Conservation (phyloP, 2,888 invertebrate genomes). For the Diadegma fenestrale region DNA sequence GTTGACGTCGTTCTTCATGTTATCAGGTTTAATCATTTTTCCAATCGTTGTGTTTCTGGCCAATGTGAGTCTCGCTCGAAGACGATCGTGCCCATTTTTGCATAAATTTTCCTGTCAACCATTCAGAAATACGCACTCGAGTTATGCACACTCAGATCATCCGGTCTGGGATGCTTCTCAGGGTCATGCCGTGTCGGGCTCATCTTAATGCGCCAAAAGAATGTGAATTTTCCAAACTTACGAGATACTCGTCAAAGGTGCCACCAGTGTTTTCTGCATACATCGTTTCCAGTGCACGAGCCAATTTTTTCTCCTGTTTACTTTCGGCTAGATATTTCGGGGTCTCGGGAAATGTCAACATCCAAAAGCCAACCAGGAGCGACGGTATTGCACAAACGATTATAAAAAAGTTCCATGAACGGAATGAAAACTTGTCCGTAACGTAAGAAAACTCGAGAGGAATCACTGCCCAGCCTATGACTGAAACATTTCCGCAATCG, state of each 20-base stretch:
- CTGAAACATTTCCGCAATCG: conserved; percentile 26
- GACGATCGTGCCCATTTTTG: conserved; percentile 59
- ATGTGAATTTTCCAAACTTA: conserved; percentile 78
- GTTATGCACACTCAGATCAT: too few relatives aligned
- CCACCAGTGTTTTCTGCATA: conserved; percentile 89
- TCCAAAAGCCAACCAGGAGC: conserved; percentile 88
- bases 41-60: conserved; percentile 10
- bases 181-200: background rate
- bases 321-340: conserved; percentile 93
- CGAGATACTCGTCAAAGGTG: conserved; percentile 78
- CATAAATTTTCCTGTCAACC: conserved; percentile 60
- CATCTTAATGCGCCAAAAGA: background rate
- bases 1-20: background rate
- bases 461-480: conserved; percentile 88
- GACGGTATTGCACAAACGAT: conserved; percentile 90
- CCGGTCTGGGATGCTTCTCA: background rate
- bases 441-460: conserved; percentile 88
- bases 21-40: conserved; percentile 10
- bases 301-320: conserved; percentile 90
- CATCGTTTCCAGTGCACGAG: conserved; percentile 88
- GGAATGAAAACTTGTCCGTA: conserved; percentile 88
- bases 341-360: conserved; percentile 91
- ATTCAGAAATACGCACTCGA: background rate
- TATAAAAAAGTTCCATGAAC: conserved; percentile 93
- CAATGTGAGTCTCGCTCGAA: conserved; percentile 36